Conservation (phyloP, 2,113 vertebrate species). For the Dasyprocta punctata region DNA sequence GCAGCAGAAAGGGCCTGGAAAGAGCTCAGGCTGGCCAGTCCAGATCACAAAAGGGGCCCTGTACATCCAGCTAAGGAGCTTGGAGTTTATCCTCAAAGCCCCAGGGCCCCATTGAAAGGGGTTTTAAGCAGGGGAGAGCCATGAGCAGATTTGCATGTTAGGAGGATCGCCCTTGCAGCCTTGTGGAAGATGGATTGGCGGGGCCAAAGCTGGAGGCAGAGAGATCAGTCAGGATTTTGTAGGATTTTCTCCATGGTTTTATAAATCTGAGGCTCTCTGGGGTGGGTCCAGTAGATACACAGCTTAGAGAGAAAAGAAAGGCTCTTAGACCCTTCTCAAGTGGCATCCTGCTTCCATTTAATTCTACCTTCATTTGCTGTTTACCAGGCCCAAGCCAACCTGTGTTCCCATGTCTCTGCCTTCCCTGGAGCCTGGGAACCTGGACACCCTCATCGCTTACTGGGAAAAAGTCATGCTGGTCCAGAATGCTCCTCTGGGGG, state of each 20-base stretch:
- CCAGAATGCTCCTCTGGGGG: background rate
- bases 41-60: background rate
- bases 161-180: slow-evolving; percentile 29
- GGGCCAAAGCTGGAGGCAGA: slow-evolving; percentile 40
- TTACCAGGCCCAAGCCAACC: background rate
- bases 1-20: background rate
- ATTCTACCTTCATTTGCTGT: background rate
- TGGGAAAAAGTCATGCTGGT: background rate
- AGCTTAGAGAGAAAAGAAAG: background rate
- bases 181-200: background rate
- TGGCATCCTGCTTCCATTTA: background rate
- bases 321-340: background rate
- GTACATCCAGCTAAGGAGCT: slow-evolving; percentile 4
- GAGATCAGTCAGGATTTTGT: slow-evolving; percentile 72
- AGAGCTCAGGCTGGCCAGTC: background rate
- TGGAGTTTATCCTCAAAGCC: slow-evolving; percentile 47
- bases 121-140: slow-evolving; percentile 6
- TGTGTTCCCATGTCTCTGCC: background rate
- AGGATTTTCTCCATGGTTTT: slow-evolving; percentile 73
- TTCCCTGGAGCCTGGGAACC: background rate
- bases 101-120: slow-evolving; percentile 21
- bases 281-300: background rate
- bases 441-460: background rate
- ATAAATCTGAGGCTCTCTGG: slow-evolving; percentile 59
- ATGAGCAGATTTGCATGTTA: slow-evolving; percentile 33